Base-by-base conservation (phyloP, 2,113 vertebrate species). In the Labrus mixtus region DNA sequence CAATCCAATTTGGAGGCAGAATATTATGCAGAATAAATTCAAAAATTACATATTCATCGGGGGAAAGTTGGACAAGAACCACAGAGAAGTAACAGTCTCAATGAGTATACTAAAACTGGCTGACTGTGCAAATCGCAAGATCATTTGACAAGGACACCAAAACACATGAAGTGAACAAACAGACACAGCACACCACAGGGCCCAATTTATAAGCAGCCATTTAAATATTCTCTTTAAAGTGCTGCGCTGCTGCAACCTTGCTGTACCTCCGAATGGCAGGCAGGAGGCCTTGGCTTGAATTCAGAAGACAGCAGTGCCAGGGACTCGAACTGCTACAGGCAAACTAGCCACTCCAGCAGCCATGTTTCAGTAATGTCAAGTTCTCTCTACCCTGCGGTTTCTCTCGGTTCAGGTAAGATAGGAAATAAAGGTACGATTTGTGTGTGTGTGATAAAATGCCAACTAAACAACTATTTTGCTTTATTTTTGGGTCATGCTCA, bases 211-310 rank as follows among this genome's bases (percentile, higher is more conserved):
- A 74, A 54, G 64, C 73, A 78, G 15, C 51, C 45, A 75, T 90
- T 81, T 91, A 73, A 82, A 89, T 85, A 87, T 89, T 86, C 83
- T 75, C 76, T 89, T 86, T 78, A 77, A 83, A 89, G 78, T 64
- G 71, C 66, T 76, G 66, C 71, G 23, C 66, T 70, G 79, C 65
- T 79, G 74, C 76, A 79, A 68, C 73, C 84, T 77, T 69, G 82
- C 68, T 76, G 85, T 61, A 67, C 71, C 69, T 84, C 29, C 15
- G 58, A 67, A 79, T 17, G 16, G 66, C 51, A 88, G 55, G 55
- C 83, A 57, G 83, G 73, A 80, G 73, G 80, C 66, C 79, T 90
- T 89, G 87, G 80, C 86, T 64, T 66, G 58, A 53, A 66, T 85
- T 85, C 82, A 84, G 75, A 84, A 71, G 68, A 82, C 41, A 23